Conservation (phyloP, 1,140 invertebrate genomes). For the Chironomus striatipennis region DNA sequence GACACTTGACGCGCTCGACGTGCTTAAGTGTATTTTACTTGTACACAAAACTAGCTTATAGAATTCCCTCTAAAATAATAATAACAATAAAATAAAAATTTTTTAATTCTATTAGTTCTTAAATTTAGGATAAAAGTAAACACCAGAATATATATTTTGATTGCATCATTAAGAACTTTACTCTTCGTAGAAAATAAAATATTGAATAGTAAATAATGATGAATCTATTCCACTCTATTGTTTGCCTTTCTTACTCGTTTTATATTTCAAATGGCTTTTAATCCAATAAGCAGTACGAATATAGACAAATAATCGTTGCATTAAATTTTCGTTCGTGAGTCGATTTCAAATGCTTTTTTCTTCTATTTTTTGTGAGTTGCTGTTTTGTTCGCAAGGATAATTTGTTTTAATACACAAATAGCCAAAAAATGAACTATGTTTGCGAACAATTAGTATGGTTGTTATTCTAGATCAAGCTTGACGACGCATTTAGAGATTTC, state of each 20-base stretch:
- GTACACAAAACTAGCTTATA: background rate
- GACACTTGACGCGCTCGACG: background rate
- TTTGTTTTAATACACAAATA: background rate
- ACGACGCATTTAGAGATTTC: no score
- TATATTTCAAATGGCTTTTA: background rate
- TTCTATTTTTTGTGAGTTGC: background rate
- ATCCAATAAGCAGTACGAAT: background rate
- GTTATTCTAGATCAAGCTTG: no score
- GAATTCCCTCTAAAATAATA: background rate
- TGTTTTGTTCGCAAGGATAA: background rate
- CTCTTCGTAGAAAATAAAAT: background rate
- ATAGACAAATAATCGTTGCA: background rate
- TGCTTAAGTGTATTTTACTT: constrained; percentile 17
- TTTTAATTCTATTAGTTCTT: background rate
- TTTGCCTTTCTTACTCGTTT: background rate
- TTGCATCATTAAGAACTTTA: background rate
- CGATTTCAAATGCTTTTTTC: background rate
- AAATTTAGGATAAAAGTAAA: constrained; percentile 2
- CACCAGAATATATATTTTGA: constrained; percentile 1
- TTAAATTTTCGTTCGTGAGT: background rate
- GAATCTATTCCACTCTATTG: background rate
- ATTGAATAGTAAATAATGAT: background rate
- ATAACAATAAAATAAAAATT: background rate
- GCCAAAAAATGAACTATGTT: constrained; percentile 2
- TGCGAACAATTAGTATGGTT: no score